phyloP scores from a whole-genome alignment of 2,797 vertebrate genomes.

The Sarcophilus harrisii region DNA sequence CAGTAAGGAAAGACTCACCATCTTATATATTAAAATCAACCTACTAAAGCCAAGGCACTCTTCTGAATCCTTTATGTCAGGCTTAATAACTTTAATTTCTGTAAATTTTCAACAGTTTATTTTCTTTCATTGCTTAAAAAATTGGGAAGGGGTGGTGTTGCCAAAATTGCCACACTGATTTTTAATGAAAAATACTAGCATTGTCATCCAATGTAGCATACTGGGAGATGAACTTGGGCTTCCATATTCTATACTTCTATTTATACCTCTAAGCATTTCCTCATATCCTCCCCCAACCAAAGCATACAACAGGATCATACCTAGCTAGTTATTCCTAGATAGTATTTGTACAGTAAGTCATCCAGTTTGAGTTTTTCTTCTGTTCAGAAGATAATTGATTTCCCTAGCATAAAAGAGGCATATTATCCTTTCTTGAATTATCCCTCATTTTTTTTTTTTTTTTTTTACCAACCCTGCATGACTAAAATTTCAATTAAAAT shows the following conservation, averaged over 20 bases:
- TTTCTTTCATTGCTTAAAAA: neutral
- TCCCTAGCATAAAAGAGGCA: slow-evolving; percentile 56
- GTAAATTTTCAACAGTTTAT: rapidly evolving
- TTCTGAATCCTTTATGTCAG: neutral
- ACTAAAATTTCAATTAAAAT: slow-evolving; percentile 68
- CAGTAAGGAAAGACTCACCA: neutral
- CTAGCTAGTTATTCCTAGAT: neutral
- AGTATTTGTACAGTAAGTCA: neutral
- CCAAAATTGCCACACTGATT: neutral
- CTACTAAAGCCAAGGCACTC: neutral
- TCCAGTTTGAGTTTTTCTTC: slow-evolving; percentile 13
- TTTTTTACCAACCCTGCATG: slow-evolving; percentile 15
- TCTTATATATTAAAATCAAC: neutral
- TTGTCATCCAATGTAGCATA: neutral
- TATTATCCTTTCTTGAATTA: slow-evolving; percentile 60
- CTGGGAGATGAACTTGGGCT: neutral
- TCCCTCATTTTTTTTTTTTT: slow-evolving; percentile 53
- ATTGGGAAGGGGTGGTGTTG: neutral
- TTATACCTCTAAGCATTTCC: neutral
- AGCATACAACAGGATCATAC: neutral
- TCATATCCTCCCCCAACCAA: neutral
- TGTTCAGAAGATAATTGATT: slow-evolving; percentile 60
- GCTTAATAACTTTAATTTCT: neutral
- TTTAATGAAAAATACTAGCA: neutral
- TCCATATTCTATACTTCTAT: no score